Evolutionary conservation across 2,797 vertebrate species (phyloP).

Genomic region (Anomalospiza imberbis): DNA sequence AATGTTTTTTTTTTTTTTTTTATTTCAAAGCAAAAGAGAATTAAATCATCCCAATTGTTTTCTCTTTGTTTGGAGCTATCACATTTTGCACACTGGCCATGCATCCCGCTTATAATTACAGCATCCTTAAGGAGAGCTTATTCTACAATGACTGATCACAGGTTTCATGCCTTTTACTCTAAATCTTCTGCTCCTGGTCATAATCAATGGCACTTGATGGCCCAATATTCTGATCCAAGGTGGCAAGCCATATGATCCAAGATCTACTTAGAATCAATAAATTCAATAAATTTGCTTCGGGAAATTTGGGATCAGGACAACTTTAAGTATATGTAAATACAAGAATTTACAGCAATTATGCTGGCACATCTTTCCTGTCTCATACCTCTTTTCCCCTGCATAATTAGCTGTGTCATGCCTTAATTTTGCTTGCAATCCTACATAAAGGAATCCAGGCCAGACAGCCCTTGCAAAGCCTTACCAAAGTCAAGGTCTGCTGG

Average conservation of each 20-base stretch:
- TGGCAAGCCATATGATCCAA: not conserved
- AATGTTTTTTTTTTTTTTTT: not conserved
- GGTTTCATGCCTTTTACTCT: not conserved
- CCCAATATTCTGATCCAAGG: slow-evolving; percentile 4
- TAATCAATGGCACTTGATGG: not conserved
- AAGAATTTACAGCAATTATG: slow-evolving; percentile 10
- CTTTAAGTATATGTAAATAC: not conserved
- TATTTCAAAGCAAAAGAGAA: slow-evolving; percentile 32
- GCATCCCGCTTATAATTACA: slow-evolving; percentile 9
- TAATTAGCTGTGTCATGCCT: not conserved
- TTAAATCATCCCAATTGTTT: slow-evolving; percentile 31
- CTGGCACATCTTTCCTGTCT: not conserved
- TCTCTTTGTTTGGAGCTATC: slow-evolving; percentile 5
- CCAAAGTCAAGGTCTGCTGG: not conserved
- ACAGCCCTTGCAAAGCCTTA: not conserved
- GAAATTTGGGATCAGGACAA: not conserved
- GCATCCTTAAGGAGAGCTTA: not conserved
- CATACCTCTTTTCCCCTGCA: not conserved
- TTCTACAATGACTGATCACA: not conserved
- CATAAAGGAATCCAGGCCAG: not conserved
- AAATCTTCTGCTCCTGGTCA: slow-evolving; percentile 18
- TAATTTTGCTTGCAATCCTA: not conserved
- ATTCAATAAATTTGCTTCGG: not conserved
- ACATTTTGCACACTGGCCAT: not conserved
- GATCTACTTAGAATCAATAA: not conserved